Base-by-base conservation (phyloP, 1,140 invertebrate genomes). In the Venturia canescens region DNA sequence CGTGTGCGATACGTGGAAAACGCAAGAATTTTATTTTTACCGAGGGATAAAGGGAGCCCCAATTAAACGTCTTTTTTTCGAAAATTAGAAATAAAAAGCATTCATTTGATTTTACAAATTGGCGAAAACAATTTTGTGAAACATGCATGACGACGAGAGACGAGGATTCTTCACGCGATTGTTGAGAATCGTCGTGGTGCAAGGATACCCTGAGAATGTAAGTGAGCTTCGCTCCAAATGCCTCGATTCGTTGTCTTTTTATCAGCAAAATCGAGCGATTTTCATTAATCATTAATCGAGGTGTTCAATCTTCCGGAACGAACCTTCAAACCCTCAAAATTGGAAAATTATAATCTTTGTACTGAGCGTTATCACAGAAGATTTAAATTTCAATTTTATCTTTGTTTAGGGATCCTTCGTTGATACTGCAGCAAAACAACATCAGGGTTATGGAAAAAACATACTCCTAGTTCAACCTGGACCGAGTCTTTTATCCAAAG, bases 381-480 rank as follows among this genome's bases (percentile, higher is more conserved):
- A 44, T 44, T 44, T 44, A 44, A 44, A n/a, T n/a, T n/a, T 44
- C 38, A 44, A 44, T 44, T 44, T 29, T 4, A 66, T 60, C 48
- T 71, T 78, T 86, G 91, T 90, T 27, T 91, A 96, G 95, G 93
- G 94, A 80, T 93, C 93, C 21, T 92, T 94, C 86, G 93, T 94
- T 3, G 93, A 93, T 80, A 90, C 89, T 67, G 91, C 93, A 29
- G 77, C 84, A 15, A 92, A 93, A 84, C 89, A 93, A 85, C 85
- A 89, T 76, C 85, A 86, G 21, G 79, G 91, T 11, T 90, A 89
- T n/a, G 93, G 94, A 53, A 92, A 93, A 80, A 95, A 96, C 84
- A 93, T 96, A 21, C 87, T 97, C 44, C 88, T 94, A 78, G 93
- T 95, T 13, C 93, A 94, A 26, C 88, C 92, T 31, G 91, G 92